Evolutionary conservation across 37 sponge, comb jelly and placozoan genomes (phyloP).

Genomic region (Eunapius fragilis): DNA sequence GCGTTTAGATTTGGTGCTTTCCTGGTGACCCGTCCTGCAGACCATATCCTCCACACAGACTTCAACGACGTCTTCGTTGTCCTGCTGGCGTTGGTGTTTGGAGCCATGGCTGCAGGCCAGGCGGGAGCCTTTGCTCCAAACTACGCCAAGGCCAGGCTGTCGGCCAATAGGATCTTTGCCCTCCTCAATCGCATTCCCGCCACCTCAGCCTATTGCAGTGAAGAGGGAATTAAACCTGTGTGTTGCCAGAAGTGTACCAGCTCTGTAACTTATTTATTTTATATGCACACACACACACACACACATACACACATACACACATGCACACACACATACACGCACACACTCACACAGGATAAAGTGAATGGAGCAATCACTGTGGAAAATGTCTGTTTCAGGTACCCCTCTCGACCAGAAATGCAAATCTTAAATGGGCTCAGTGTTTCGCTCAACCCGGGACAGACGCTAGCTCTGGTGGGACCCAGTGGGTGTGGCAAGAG

Average conservation of each 20-base stretch:
- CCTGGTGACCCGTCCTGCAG: constrained; percentile 1
- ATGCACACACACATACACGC: not conserved
- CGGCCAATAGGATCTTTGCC: constrained; percentile 39
- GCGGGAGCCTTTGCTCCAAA: constrained; percentile 42
- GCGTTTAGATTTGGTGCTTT: constrained; percentile 12
- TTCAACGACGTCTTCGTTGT: constrained; percentile 46
- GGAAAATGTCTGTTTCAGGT: constrained; percentile 68
- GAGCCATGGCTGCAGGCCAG: constrained; percentile 40
- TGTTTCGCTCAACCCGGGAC: constrained; percentile 62
- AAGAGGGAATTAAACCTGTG: constrained; percentile 62
- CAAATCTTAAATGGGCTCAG: constrained; percentile 54
- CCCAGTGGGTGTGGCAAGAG: constrained; percentile 97
- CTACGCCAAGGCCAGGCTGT: constrained; percentile 46
- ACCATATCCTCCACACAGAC: constrained; percentile 8
- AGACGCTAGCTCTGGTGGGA: constrained; percentile 94
- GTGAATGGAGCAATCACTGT: constrained; percentile 54
- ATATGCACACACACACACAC: not conserved
- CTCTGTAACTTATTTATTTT: not conserved
- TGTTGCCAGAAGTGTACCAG: not conserved
- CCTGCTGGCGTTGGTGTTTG: constrained; percentile 46
- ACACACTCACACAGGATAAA: constrained; percentile 26
- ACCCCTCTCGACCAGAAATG: constrained; percentile 73
- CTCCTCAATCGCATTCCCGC: constrained; percentile 41
- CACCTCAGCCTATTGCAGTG: constrained; percentile 67
- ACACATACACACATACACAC: not conserved